phyloP scores from a whole-genome alignment of 2,888 invertebrate species.

The Mesoligia furuncula region DNA sequence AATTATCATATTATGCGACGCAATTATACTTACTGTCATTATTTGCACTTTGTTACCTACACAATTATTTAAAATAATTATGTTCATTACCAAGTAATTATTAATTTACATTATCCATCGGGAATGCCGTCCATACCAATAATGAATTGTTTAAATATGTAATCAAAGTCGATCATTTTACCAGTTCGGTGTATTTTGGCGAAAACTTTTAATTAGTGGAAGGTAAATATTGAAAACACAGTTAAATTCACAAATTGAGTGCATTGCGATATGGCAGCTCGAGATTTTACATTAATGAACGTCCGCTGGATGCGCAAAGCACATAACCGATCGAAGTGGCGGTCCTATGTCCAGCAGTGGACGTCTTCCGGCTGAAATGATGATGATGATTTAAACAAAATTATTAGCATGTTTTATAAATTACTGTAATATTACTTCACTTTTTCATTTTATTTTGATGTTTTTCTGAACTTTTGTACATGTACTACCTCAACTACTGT shows the following conservation, averaged over 20 bases:
- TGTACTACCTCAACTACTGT: not conserved
- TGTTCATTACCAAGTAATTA: not conserved
- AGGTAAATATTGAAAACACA: not conserved
- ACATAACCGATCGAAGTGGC: not conserved
- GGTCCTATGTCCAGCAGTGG: not conserved
- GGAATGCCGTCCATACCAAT: not conserved
- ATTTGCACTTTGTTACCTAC: not conserved
- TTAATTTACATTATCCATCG: not conserved
- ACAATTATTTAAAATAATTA: not conserved
- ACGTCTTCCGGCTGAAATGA: not conserved
- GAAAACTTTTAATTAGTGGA: conserved; percentile 7
- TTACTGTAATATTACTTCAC: not conserved
- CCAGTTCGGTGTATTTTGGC: not conserved
- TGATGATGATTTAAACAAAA: not conserved
- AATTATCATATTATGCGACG: not conserved
- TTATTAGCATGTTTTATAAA: not conserved
- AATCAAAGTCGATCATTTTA: not conserved
- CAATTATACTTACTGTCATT: not conserved
- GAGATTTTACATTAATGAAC: not conserved
- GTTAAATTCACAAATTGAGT: not conserved
- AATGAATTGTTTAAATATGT: not conserved
- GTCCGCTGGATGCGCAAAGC: not conserved
- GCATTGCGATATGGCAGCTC: not conserved
- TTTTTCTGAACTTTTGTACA: not conserved
- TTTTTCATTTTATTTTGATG: too few relatives aligned